These are phyloP conservation scores for Aradophagus sp. DNA, from an alignment of 1,140 invertebrate genomes.

Conservation along the genomic window DNA sequence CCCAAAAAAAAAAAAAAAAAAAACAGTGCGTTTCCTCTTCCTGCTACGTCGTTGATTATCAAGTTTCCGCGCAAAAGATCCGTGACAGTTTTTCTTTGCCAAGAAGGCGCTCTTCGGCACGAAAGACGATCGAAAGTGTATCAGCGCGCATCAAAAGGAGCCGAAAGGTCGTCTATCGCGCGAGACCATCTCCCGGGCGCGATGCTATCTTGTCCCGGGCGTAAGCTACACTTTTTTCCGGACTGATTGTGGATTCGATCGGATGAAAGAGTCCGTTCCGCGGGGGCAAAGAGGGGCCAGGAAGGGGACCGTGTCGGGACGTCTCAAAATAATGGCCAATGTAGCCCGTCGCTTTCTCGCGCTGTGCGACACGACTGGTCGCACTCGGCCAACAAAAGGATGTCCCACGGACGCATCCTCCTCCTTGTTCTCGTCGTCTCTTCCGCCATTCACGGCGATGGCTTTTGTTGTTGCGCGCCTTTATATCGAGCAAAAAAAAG, in stretches of 20 bases:
- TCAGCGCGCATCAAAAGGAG: slow-evolving; percentile 36
- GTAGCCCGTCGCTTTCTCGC: slow-evolving; percentile 57
- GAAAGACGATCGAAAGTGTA: slow-evolving; percentile 20
- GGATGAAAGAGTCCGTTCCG: slow-evolving; percentile 56
- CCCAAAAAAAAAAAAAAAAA: too few relatives aligned
- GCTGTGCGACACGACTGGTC: slow-evolving; percentile 56
- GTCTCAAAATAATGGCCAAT: slow-evolving; percentile 55
- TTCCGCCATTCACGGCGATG: too few relatives aligned
- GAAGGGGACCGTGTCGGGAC: slow-evolving; percentile 44
- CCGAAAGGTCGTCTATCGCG: slow-evolving; percentile 31
- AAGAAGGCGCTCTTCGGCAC: not conserved
- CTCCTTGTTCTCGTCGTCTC: too few relatives aligned
- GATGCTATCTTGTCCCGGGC: slow-evolving; percentile 47
- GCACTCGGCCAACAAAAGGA: slow-evolving; percentile 48
- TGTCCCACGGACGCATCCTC: slow-evolving; percentile 11
- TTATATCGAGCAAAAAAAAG: too few relatives aligned
- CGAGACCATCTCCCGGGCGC: slow-evolving; percentile 33
- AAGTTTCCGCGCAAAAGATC: too few relatives aligned
- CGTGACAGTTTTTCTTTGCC: too few relatives aligned
- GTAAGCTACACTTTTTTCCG: slow-evolving; percentile 53
- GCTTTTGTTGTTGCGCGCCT: too few relatives aligned
- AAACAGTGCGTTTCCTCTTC: too few relatives aligned
- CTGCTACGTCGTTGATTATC: too few relatives aligned
- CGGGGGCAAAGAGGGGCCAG: slow-evolving; percentile 44
- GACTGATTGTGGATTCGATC: slow-evolving; percentile 37